phyloP scores from a whole-genome alignment of 1,140 invertebrate species.

The Drosophila azteca region DNA sequence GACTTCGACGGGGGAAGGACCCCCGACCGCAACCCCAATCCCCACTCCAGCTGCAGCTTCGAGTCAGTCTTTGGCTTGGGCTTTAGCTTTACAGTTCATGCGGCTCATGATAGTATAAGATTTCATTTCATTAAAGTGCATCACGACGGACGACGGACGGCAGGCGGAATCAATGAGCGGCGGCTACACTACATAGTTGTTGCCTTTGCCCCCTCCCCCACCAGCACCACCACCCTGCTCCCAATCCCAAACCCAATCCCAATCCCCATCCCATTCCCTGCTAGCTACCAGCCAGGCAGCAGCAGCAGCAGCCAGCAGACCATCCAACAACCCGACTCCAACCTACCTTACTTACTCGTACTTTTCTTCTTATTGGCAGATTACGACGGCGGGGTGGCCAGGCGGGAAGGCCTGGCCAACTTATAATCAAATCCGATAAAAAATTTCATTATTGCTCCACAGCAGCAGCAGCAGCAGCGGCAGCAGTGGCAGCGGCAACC shows the following conservation, averaged over 20 bases:
- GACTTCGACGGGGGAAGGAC: slow-evolving; percentile 13
- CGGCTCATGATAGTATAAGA: slow-evolving; percentile 80
- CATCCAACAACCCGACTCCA: too few species aligned
- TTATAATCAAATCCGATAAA: slow-evolving; percentile 83
- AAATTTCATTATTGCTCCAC: slow-evolving; percentile 81
- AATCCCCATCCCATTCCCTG: slow-evolving; percentile 28
- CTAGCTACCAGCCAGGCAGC: slow-evolving; percentile 36
- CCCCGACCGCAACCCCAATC: too few species aligned
- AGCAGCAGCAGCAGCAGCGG: slow-evolving; percentile 45
- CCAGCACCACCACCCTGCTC: background rate
- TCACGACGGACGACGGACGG: slow-evolving; percentile 70
- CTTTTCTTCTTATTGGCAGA: slow-evolving; percentile 82
- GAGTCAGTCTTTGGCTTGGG: slow-evolving; percentile 8
- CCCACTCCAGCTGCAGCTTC: slow-evolving; percentile 1
- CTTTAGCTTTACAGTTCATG: slow-evolving; percentile 58
- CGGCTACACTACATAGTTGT: slow-evolving; percentile 61
- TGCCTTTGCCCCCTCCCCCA: slow-evolving; percentile 8
- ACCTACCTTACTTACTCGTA: slow-evolving; percentile 71
- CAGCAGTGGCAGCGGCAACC: slow-evolving; percentile 28
- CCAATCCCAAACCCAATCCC: slow-evolving; percentile 6
- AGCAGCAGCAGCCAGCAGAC: background rate
- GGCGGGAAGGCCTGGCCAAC: slow-evolving; percentile 47
- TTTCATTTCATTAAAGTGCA: slow-evolving; percentile 83
- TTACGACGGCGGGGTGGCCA: slow-evolving; percentile 66
- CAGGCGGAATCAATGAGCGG: slow-evolving; percentile 75